These are phyloP conservation scores for Torymus texanus DNA, from an alignment of 2,888 invertebrate genomes.

Conservation along the genomic window DNA sequence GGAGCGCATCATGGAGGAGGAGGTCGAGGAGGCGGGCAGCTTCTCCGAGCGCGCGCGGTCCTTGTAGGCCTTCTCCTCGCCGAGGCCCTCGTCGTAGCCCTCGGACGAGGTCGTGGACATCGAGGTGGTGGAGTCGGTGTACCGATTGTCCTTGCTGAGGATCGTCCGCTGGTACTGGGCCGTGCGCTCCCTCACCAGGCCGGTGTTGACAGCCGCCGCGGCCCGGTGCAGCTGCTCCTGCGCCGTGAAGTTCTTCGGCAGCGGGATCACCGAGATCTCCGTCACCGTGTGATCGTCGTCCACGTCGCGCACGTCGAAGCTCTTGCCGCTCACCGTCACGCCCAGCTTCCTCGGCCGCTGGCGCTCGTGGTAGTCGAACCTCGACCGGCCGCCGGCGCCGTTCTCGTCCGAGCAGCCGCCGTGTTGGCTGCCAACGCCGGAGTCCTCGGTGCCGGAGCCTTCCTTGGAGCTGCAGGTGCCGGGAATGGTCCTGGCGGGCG, in stretches of 20 bases:
- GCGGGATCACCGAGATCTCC: constrained; percentile 80
- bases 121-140: constrained; percentile 71
- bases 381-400: constrained; percentile 65
- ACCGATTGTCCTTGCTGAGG: constrained; percentile 71
- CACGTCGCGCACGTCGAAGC: constrained; percentile 85
- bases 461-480: constrained; percentile 77
- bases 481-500: constrained; percentile 73
- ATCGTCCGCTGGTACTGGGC: constrained; percentile 75
- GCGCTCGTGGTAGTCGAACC: constrained; percentile 55
- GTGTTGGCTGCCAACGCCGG: constrained; percentile 78
- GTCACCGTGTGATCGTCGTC: constrained; percentile 81
- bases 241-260: constrained; percentile 69
- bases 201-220: constrained; percentile 76
- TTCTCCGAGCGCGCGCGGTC: constrained; percentile 80
- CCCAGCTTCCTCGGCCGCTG: constrained; percentile 83
- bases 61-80: constrained; percentile 85
- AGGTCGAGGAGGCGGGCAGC: constrained; percentile 13
- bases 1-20: constrained; percentile 60
- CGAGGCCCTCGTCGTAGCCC: constrained; percentile 77
- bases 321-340: constrained; percentile 84
- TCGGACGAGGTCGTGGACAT: constrained; percentile 74
- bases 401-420: constrained; percentile 66
- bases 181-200: constrained; percentile 76
- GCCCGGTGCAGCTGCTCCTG: constrained; percentile 7
- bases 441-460: constrained; percentile 82